Conservation (phyloP, 2,113 vertebrate genomes). For the Chitala chitala region DNA sequence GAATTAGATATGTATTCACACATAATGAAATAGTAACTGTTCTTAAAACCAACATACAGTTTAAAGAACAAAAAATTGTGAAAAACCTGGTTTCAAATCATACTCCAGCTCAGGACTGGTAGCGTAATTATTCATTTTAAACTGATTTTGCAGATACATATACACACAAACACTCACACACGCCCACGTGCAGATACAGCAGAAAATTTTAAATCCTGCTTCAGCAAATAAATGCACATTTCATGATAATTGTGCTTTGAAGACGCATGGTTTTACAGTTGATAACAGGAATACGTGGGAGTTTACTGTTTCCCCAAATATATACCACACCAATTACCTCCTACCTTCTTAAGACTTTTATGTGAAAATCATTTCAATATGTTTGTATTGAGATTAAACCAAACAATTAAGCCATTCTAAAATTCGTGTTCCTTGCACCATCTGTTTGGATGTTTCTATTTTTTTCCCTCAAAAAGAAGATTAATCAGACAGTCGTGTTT, state of each 20-base stretch:
- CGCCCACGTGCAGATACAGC: not conserved
- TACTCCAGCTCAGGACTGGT: too few species aligned
- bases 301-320: conserved; percentile 7
- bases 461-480: conserved; percentile 34
- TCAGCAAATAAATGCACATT: not conserved
- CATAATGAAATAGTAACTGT: too few species aligned
- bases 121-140: not conserved
- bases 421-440: conserved; percentile 36
- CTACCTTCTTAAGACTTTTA: conserved; percentile 22
- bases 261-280: not conserved
- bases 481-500: conserved; percentile 43
- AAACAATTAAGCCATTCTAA: conserved; percentile 45
- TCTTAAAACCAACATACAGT: too few species aligned
- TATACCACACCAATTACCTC: not conserved
- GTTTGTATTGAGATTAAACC: conserved; percentile 54
- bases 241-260: not conserved
- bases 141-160: too few species aligned
- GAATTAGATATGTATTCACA: too few species aligned
- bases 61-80: too few species aligned
- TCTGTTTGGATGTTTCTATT: conserved; percentile 45
- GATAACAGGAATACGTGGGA: conserved; percentile 5
- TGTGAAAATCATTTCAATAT: conserved; percentile 55
- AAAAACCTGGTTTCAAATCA: too few species aligned
- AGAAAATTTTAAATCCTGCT: not conserved
- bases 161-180: not conserved